Evolutionary conservation across 2,797 vertebrate species (phyloP).

Genomic region (Falco biarmicus): DNA sequence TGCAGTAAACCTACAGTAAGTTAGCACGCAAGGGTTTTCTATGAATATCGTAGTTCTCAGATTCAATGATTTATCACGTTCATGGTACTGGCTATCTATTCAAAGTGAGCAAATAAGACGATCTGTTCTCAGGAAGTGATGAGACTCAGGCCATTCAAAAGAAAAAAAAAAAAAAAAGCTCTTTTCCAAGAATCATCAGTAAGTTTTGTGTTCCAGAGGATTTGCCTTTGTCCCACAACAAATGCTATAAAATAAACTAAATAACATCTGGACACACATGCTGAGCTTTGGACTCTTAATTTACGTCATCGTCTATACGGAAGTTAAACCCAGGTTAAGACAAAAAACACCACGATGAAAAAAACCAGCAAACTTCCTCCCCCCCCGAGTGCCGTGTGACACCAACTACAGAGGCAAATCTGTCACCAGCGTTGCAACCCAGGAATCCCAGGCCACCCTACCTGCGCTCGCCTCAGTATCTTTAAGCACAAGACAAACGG

Average conservation of each 20-base stretch:
- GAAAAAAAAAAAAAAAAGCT: no score
- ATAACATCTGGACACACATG: not conserved
- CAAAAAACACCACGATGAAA: not conserved
- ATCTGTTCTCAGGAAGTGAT: not conserved
- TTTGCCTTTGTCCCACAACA: not conserved
- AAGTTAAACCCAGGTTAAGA: not conserved
- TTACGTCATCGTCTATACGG: not conserved
- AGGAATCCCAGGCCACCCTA: not conserved
- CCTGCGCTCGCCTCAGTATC: no score
- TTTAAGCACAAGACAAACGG: no score
- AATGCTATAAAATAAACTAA: not conserved
- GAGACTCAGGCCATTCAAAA: not conserved
- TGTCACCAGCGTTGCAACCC: not conserved
- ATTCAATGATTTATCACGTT: not conserved
- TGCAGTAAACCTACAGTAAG: not conserved
- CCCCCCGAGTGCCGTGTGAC: fast-evolving
- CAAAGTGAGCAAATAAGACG: not conserved
- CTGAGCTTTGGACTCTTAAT: slow-evolving; percentile 12
- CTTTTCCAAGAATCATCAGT: not conserved
- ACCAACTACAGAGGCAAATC: not conserved
- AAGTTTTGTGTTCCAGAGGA: not conserved
- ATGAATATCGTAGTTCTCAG: not conserved
- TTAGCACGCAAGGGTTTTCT: not conserved
- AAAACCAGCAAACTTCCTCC: not conserved
- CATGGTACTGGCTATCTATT: not conserved